Evolutionary conservation across 2,888 invertebrate species (phyloP).

Genomic region (Xanthia togata): DNA sequence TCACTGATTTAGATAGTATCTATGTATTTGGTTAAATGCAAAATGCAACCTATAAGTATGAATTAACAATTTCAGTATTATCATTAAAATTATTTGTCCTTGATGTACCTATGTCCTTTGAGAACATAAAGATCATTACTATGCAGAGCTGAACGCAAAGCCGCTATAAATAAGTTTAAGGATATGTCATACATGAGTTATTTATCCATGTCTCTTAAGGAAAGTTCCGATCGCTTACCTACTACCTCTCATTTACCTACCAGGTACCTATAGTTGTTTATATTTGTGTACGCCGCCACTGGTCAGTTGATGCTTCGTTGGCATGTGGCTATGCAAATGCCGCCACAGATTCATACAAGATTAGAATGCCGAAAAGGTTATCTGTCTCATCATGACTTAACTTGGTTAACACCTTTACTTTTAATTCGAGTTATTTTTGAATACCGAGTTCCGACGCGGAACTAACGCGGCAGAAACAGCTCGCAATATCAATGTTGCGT

Average conservation of each 20-base stretch:
- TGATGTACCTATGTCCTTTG: slow-evolving; percentile 44
- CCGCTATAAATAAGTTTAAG: slow-evolving; percentile 46
- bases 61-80: slow-evolving; percentile 20
- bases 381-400: slow-evolving; percentile 23
- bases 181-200: slow-evolving; percentile 43
- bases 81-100: slow-evolving; percentile 40
- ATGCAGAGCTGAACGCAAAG: slow-evolving; percentile 41
- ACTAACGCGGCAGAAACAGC: no score
- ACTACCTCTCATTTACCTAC: neutral
- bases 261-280: neutral
- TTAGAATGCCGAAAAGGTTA: slow-evolving; percentile 19
- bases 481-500: no score
- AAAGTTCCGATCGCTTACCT: neutral
- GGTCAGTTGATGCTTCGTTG: no score
- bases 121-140: slow-evolving; percentile 35
- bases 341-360: slow-evolving; percentile 25
- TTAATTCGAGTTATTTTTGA: no score
- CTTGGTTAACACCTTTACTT: neutral
- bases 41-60: slow-evolving; percentile 10
- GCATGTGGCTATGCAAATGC: no score
- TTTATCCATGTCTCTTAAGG: neutral
- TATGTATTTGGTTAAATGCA: neutral
- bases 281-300: no score
- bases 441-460: no score
- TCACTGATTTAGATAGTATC: slow-evolving; percentile 19